These are phyloP conservation scores for Cydia pomonella DNA, from an alignment of 1,140 invertebrate genomes.

Conservation along the genomic window DNA sequence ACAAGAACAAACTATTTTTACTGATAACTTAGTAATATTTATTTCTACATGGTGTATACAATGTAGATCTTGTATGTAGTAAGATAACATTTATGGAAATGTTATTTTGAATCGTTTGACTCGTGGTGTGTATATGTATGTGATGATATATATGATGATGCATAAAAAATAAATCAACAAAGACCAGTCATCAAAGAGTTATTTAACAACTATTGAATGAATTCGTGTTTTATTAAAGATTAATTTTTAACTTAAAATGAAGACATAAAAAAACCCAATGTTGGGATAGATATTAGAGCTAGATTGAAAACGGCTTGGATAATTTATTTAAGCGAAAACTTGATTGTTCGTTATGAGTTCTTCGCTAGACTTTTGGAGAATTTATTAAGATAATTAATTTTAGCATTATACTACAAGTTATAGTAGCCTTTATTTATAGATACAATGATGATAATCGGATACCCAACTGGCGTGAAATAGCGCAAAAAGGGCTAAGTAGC, in stretches of 20 bases:
- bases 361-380: background rate
- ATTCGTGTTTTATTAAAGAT: background rate
- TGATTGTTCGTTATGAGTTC: too few species aligned
- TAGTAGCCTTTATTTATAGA: too few species aligned
- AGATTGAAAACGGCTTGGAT: background rate
- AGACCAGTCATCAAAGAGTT: background rate
- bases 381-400: background rate
- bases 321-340: slow-evolving; percentile 10
- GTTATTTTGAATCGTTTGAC: background rate
- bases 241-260: too few species aligned
- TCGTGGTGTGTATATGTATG: background rate
- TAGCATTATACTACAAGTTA: background rate
- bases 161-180: slow-evolving; percentile 3
- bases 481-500: too few species aligned
- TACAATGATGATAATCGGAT: too few species aligned
- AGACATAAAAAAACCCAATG: background rate
- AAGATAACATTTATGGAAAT: background rate
- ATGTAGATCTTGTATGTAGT: too few species aligned
- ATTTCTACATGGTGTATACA: too few species aligned
- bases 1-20: too few species aligned
- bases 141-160: background rate
- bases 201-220: background rate
- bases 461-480: too few species aligned
- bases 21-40: too few species aligned
- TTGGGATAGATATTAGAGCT: background rate